Evolutionary conservation across 2,113 vertebrate genomes (phyloP).

Genomic region (Campylomormyrus tamandua): DNA sequence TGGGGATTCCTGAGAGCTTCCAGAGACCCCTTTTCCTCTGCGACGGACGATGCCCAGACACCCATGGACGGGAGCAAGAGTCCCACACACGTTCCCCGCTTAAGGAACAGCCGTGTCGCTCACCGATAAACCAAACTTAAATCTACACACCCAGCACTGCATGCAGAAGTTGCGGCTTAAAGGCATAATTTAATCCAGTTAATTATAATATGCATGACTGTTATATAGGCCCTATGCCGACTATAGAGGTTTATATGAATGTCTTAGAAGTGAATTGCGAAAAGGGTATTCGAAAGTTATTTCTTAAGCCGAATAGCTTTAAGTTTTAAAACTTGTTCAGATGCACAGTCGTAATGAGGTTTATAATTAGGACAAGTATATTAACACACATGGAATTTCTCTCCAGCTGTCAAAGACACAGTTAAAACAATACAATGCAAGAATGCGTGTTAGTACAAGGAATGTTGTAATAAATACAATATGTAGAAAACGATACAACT

Average conservation of each 20-base stretch:
- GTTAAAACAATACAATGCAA: background rate
- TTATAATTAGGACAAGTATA: background rate
- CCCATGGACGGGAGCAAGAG: background rate
- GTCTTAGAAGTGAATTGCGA: background rate
- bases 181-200: background rate
- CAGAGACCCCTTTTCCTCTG: background rate
- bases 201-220: background rate
- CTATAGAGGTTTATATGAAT: background rate
- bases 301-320: background rate
- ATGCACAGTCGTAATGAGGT: background rate
- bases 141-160: background rate
- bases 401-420: background rate
- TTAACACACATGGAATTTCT: background rate
- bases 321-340: background rate
- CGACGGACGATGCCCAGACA: background rate
- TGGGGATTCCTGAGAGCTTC: background rate
- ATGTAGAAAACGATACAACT: background rate
- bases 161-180: background rate
- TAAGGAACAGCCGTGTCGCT: background rate
- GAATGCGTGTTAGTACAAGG: background rate
- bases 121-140: background rate
- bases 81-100: background rate
- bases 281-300: background rate
- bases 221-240: background rate
- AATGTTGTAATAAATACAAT: background rate